Base-by-base conservation (phyloP, 2,888 invertebrate genomes). In the Chalcosyrphus nemorum region DNA sequence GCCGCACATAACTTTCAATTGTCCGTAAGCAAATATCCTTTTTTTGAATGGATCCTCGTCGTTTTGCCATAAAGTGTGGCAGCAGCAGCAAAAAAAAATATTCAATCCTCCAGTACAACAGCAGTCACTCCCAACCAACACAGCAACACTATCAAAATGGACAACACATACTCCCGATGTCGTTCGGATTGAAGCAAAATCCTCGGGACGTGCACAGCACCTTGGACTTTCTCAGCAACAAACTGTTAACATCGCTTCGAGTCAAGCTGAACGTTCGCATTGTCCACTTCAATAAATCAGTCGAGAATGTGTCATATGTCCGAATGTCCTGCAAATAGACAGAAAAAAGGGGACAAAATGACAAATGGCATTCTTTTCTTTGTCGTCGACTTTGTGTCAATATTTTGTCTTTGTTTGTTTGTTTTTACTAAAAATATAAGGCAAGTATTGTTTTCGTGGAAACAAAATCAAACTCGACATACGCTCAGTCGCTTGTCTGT, bases 231-330 rank as follows among this genome's bases (percentile, higher is more conserved):
- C 77, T 47, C 9, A 61, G 17, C 72, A 61, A 56, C 72, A 61
- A 56, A 32, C 17, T 35, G 19, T 15, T 52, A 43, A 80, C 59
- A 70, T 80, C 65, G 21, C 45, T 43, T 41, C 45, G 65, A 45
- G 65, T 84, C 52, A 19, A 50, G 0, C 52, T 38, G 45, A 80
- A 74, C 56, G 74, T 80, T 57, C 61, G 68, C 65, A 65, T 70
- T 57, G 80, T 80, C 84, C 84, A 84, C 45, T 84, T 75, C 57
- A 84, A 84, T 80, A 84, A 84, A 75, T 84, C 84, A 70, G 45
- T 38, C 63, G 80, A 52, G 65, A 84, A 84, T 74, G 84, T 84
- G 32, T 75, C 70, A 70, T 80, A 75, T 29, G 70, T 75, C 70
- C 6, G 63, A 65, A 80, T 75, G 65, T 71, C 74, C 84, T 84